Conservation (phyloP, 1,140 invertebrate species). For the Venustaconcha ellipsiformis region DNA sequence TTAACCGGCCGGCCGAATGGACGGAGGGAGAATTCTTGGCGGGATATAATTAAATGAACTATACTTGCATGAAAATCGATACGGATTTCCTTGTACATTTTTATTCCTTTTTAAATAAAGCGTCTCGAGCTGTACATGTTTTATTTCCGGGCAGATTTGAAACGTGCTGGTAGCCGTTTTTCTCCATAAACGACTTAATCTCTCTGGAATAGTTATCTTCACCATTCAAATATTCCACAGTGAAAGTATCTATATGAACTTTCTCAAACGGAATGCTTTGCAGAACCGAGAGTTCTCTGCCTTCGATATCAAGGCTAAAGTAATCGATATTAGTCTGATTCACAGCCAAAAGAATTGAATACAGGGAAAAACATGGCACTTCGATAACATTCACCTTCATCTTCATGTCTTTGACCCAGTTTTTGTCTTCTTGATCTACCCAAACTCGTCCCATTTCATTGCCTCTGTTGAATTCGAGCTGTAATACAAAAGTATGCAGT, state of each 20-base stretch:
- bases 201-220: too few relatives aligned
- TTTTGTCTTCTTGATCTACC: background rate
- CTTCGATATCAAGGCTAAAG: slow-evolving; percentile 78
- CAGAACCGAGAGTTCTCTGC: slow-evolving; percentile 73
- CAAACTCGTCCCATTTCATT: background rate
- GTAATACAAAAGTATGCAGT: background rate
- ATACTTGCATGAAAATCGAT: too few relatives aligned
- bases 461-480: background rate
- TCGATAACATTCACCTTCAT: slow-evolving; percentile 3
- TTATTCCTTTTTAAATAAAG: too few relatives aligned
- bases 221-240: too few relatives aligned
- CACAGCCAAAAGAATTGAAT: slow-evolving; percentile 81
- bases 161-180: too few relatives aligned
- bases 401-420: background rate
- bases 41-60: too few relatives aligned
- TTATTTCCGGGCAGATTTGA: too few relatives aligned
- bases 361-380: slow-evolving; percentile 86
- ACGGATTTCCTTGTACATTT: too few relatives aligned
- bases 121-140: too few relatives aligned
- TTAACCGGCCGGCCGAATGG: too few relatives aligned
- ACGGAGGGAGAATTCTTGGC: too few relatives aligned
- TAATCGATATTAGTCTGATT: slow-evolving; percentile 79
- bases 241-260: background rate
- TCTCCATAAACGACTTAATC: too few relatives aligned
- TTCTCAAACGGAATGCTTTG: slow-evolving; percentile 71